These are phyloP conservation scores for Bombylius discolor DNA, from an alignment of 2,888 invertebrate species.

Conservation along the genomic window DNA sequence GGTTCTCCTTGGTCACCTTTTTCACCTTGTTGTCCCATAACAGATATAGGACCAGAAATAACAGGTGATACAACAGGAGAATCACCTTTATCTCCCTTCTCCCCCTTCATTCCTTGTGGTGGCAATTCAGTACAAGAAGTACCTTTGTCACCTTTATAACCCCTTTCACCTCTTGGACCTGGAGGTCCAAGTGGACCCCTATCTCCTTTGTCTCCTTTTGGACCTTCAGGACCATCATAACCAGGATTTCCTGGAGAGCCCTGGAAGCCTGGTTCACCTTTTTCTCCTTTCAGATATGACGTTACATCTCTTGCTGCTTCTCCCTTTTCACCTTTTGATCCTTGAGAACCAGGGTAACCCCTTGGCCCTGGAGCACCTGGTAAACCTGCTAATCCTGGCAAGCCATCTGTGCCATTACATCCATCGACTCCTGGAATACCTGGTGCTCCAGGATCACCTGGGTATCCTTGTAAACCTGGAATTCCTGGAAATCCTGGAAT, in stretches of 20 bases:
- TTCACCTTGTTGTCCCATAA: conserved; percentile 30
- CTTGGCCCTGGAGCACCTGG: conserved; percentile 63
- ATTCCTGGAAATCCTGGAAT: conserved; percentile 74
- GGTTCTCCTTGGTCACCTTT: conserved; percentile 36
- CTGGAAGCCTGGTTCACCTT: conserved; percentile 55
- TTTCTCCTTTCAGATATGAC: conserved; percentile 61
- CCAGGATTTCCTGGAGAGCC: conserved; percentile 31
- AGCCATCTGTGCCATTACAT: conserved; percentile 90
- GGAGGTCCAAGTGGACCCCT: conserved; percentile 27
- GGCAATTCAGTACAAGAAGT: conserved; percentile 39
- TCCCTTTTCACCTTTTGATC: conserved; percentile 57
- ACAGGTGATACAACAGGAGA: conserved; percentile 19
- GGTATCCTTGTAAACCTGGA: conserved; percentile 33
- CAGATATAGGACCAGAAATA: not conserved
- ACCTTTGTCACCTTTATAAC: conserved; percentile 58
- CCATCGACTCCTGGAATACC: conserved; percentile 83
- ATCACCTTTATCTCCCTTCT: conserved; percentile 50
- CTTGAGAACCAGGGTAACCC: conserved; percentile 44
- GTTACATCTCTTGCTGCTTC: conserved; percentile 49
- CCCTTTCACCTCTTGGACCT: conserved; percentile 67
- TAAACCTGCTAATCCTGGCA: conserved; percentile 55
- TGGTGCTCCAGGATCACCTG: conserved; percentile 45
- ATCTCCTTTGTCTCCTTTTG: conserved; percentile 59
- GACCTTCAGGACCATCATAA: conserved; percentile 41
- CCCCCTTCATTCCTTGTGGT: conserved; percentile 42